A percentile compares a stretch with the other conserved stretches of the same genome.
Conservation (phyloP, 2,113 vertebrate genomes). For the Shinisaurus crocodilurus region DNA sequence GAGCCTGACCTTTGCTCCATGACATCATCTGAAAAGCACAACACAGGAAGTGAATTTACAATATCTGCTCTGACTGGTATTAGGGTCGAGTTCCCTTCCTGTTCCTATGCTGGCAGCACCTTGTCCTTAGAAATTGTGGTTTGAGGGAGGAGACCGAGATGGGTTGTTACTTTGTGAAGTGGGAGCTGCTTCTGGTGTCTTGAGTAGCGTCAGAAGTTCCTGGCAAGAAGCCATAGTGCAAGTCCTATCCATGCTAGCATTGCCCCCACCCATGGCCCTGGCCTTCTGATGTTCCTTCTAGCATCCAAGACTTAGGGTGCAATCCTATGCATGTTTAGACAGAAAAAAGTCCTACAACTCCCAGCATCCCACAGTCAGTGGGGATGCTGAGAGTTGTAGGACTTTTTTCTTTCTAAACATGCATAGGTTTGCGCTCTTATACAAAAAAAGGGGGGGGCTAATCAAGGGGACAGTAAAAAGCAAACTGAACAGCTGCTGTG, state of each 20-base stretch:
- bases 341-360: too few relatives aligned
- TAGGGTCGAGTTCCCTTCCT: neutral
- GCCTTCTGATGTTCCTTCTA: neutral
- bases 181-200: neutral
- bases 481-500: neutral
- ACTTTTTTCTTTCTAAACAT: too few relatives aligned
- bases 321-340: too few relatives aligned
- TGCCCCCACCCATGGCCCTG: neutral
- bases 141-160: neutral
- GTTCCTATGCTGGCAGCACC: neutral
- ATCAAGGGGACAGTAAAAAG: neutral
- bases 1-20: conserved; percentile 92
- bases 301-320: neutral
- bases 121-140: neutral
- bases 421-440: too few relatives aligned
- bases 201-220: neutral
- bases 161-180: neutral
- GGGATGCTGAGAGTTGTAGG: too few relatives aligned
- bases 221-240: neutral
- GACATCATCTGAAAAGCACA: conserved; percentile 85
- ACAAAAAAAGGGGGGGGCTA: neutral
- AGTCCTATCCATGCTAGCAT: neutral
- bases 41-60: conserved; percentile 25
- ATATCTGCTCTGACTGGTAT: neutral
- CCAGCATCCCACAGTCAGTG: too few relatives aligned